These are phyloP conservation scores for Globodera ellingtonae DNA, from an alignment of 1,140 invertebrate species.

Conservation along the genomic window DNA sequence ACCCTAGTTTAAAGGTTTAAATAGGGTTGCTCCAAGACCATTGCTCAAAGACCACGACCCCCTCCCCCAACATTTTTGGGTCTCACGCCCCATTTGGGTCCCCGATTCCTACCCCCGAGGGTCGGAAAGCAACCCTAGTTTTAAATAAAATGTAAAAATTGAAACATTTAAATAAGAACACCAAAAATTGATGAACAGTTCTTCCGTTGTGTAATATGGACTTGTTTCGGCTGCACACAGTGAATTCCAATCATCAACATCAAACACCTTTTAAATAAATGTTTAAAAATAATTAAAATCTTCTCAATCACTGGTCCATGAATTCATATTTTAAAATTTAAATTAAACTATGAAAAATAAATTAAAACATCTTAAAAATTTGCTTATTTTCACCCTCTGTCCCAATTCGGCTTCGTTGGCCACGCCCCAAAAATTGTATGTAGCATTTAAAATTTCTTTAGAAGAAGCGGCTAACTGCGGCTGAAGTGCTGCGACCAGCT, in stretches of 20 bases:
- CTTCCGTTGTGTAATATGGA: constrained; percentile 75
- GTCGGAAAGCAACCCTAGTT: too few relatives aligned
- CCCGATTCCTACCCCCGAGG: too few relatives aligned
- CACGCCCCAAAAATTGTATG: constrained; percentile 95
- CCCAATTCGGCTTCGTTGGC: constrained; percentile 69
- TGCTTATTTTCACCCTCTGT: constrained; percentile 67
- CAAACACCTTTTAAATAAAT: too few relatives aligned
- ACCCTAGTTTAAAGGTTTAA: too few relatives aligned
- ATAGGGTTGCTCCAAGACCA: too few relatives aligned
- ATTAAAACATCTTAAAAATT: background rate
- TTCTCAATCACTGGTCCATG: too few relatives aligned
- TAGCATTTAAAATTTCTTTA: constrained; percentile 77
- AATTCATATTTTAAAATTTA: too few relatives aligned
- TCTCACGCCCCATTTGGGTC: too few relatives aligned
- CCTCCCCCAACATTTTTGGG: too few relatives aligned
- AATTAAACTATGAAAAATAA: too few relatives aligned
- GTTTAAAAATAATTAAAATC: too few relatives aligned
- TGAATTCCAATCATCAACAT: constrained; percentile 98
- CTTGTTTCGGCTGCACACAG: constrained; percentile 86
- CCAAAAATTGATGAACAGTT: constrained; percentile 68
- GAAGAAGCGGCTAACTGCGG: constrained; percentile 75
- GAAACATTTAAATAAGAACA: background rate
- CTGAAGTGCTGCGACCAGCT: constrained; percentile 80
- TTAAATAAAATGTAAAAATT: background rate
- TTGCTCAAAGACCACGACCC: too few relatives aligned